Percentiles rank a stretch among this genome's conserved stretches.
Evolutionary conservation across 2,797 vertebrate species (phyloP).

Genomic region (Eulemur coronatus): DNA sequence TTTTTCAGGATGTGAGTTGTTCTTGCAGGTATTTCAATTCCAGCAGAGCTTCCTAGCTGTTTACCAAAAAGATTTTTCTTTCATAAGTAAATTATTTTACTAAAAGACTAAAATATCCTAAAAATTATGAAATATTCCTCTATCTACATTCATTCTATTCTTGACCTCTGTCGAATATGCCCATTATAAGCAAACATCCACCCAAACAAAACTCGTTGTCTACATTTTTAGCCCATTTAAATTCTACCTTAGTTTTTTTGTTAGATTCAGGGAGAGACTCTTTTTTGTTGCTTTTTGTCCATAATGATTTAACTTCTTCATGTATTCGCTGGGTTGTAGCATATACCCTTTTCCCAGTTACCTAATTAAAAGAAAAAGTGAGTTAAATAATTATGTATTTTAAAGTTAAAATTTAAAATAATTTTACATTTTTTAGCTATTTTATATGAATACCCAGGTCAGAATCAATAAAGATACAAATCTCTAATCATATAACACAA

Average conservation of each 20-base stretch:
- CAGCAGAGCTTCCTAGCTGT: conserved; percentile 53
- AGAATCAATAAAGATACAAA: conserved; percentile 36
- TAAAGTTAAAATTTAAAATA: conserved; percentile 20
- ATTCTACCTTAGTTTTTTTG: conserved; percentile 83
- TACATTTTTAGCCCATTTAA: neutral
- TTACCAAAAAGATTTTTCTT: conserved; percentile 31
- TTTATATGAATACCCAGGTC: conserved; percentile 19
- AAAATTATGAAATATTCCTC: neutral
- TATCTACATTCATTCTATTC: conserved; percentile 13
- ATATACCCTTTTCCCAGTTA: conserved; percentile 83
- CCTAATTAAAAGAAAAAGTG: conserved; percentile 57
- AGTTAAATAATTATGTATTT: conserved; percentile 41
- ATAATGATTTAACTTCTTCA: conserved; percentile 84
- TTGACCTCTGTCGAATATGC: neutral
- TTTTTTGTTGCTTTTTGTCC: conserved; percentile 80
- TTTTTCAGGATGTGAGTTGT: conserved; percentile 35
- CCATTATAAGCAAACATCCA: conserved; percentile 17
- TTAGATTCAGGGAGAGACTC: conserved; percentile 55
- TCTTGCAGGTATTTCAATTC: conserved; percentile 54
- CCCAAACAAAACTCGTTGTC: conserved; percentile 28
- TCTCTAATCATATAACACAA: conserved; percentile 36
- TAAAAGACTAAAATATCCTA: conserved; percentile 20
- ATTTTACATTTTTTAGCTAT: neutral
- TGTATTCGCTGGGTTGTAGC: conserved; percentile 84
- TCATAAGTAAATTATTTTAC: conserved; percentile 48